These are phyloP conservation scores for Rhinichthys klamathensis DNA, from an alignment of 2,113 vertebrate species.

Conservation along the genomic window DNA sequence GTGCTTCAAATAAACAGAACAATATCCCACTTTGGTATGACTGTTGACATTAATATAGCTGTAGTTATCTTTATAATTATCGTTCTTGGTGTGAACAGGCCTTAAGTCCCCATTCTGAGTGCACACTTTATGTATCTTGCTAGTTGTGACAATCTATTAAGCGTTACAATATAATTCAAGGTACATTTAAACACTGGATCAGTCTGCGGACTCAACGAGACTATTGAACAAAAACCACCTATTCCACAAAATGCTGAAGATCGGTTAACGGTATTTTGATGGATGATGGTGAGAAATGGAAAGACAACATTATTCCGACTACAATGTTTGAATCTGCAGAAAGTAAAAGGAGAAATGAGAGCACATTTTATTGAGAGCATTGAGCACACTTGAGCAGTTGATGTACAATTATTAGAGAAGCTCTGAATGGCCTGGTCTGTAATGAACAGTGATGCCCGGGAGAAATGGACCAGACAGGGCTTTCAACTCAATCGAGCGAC, in stretches of 20 bases:
- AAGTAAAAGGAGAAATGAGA: neutral
- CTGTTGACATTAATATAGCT: no score
- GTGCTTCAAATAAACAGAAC: no score
- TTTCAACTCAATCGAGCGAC: constrained; percentile 21
- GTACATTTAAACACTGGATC: neutral
- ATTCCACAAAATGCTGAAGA: neutral
- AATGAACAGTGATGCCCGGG: constrained; percentile 39
- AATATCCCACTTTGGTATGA: no score
- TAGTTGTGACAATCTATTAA: neutral
- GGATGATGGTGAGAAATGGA: neutral
- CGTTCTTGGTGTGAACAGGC: no score
- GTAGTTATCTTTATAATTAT: no score
- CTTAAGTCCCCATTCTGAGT: neutral
- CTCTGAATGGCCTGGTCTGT: constrained; percentile 18
- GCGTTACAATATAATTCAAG: neutral
- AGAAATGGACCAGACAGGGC: constrained; percentile 26
- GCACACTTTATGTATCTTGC: neutral
- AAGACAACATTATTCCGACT: neutral
- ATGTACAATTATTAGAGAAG: constrained; percentile 31
- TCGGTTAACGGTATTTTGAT: neutral
- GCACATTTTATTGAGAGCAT: constrained; percentile 6
- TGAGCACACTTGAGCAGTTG: constrained; percentile 17
- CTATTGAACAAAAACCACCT: neutral
- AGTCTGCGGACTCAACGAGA: neutral
- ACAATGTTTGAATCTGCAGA: neutral